phyloP scores from a whole-genome alignment of 2,888 invertebrate genomes.

The Romanomermis culicivorax region DNA sequence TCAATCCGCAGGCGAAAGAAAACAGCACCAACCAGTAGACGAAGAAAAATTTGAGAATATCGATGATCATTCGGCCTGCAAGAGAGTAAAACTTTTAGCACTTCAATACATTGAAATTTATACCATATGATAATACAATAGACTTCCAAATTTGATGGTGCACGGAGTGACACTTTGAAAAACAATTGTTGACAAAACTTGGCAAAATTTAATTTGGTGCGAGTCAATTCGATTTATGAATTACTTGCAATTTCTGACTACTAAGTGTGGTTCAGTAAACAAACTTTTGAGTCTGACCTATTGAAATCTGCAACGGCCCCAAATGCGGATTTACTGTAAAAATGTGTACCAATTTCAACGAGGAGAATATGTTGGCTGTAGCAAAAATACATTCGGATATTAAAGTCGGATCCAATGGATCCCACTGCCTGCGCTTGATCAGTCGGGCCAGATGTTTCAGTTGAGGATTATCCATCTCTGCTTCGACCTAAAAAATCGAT shows the following conservation, averaged over 20 bases:
- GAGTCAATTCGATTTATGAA: no score
- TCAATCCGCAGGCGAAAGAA: constrained; percentile 69
- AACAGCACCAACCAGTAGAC: constrained; percentile 67
- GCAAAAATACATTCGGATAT: constrained; percentile 89
- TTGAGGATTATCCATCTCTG: constrained; percentile 10
- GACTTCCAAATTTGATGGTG: no score
- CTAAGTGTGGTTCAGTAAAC: no score
- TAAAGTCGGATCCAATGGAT: constrained; percentile 94
- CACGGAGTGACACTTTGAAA: no score
- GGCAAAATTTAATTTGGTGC: no score
- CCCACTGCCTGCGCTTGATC: constrained; percentile 48
- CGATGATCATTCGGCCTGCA: constrained; percentile 40
- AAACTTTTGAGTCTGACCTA: no score
- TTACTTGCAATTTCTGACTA: no score
- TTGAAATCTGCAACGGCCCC: constrained; percentile 71
- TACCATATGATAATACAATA: no score
- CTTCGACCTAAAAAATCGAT: constrained; percentile 12
- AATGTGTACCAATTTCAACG: constrained; percentile 67
- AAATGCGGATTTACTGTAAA: constrained; percentile 80
- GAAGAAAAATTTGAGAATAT: constrained; percentile 75
- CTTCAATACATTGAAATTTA: no score
- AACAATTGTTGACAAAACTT: no score
- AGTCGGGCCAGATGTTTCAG: neutral
- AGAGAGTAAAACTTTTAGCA: no score
- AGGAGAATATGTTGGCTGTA: constrained; percentile 89